phyloP scores from a whole-genome alignment of 2,888 invertebrate species.

The Hylaea fasciaria region DNA sequence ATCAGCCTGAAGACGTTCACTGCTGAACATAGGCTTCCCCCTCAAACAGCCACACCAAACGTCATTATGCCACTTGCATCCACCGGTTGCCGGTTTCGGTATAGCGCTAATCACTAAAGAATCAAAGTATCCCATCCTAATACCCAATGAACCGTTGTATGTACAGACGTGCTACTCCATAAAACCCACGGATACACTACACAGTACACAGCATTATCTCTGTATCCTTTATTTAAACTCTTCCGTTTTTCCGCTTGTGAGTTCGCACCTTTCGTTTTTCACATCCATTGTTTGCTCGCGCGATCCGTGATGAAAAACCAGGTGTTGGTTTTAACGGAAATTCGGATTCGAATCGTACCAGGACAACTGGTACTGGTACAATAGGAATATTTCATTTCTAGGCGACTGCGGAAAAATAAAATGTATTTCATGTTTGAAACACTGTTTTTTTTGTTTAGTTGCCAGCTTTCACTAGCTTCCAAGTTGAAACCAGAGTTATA shows the following conservation, averaged over 20 bases:
- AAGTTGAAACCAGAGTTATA: no score
- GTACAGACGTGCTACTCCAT: constrained; percentile 9
- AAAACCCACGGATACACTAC: constrained; percentile 6
- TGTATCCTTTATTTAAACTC: constrained; percentile 32
- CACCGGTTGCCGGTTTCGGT: no score
- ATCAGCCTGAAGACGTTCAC: no score
- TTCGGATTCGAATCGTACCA: constrained; percentile 7
- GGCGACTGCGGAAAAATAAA: neutral
- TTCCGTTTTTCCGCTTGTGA: constrained; percentile 18
- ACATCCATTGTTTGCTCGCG: constrained; percentile 37
- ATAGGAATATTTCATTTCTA: neutral
- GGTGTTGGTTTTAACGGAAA: constrained; percentile 31
- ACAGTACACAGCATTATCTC: constrained; percentile 17
- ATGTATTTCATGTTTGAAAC: no score
- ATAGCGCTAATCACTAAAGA: no score
- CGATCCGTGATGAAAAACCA: constrained; percentile 30
- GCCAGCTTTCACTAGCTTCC: no score
- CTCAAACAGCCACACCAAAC: no score
- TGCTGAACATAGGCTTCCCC: no score
- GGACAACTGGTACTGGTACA: neutral
- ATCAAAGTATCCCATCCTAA: no score
- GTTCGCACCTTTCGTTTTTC: constrained; percentile 35
- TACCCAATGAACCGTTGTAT: neutral
- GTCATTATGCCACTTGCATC: no score
- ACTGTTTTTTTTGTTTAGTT: no score